Conservation (phyloP, 2,888 invertebrate genomes). For the Dryocosmus kuriphilus region DNA sequence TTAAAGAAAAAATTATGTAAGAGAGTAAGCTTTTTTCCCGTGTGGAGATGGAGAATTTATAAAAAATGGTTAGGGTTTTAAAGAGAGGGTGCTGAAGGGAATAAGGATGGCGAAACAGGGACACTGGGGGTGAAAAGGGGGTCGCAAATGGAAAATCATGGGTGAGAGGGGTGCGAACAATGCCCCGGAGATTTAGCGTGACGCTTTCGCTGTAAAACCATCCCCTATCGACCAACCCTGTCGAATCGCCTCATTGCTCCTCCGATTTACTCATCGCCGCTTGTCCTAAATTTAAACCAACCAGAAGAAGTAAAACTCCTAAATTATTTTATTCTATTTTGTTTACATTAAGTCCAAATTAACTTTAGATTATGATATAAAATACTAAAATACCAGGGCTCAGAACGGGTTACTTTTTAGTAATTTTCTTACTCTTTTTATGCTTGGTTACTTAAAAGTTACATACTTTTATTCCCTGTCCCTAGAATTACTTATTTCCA, state of each 20-base stretch:
- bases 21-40: too few relatives aligned
- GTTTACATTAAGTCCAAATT: not conserved
- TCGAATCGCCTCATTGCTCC: conserved; percentile 54
- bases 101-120: conserved; percentile 43
- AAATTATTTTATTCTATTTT: not conserved
- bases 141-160: conserved; percentile 70
- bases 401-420: too few relatives aligned
- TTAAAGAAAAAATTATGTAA: too few relatives aligned
- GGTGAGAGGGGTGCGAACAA: conserved; percentile 69
- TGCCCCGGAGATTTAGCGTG: conserved; percentile 73
- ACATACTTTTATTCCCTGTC: too few relatives aligned
- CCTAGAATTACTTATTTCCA: too few relatives aligned
- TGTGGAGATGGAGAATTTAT: not conserved
- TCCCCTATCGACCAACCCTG: conserved; percentile 54
- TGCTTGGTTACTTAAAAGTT: too few relatives aligned
- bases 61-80: conserved; percentile 16
- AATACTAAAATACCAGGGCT: too few relatives aligned
- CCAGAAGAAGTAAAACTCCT: not conserved
- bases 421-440: too few relatives aligned
- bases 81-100: conserved; percentile 47
- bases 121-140: conserved; percentile 57
- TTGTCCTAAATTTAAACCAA: conserved; percentile 11
- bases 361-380: not conserved
- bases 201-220: conserved; percentile 71
- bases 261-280: conserved; percentile 50